Conservation (phyloP, 2,797 vertebrate species). For the Sarcoramphus papa region DNA sequence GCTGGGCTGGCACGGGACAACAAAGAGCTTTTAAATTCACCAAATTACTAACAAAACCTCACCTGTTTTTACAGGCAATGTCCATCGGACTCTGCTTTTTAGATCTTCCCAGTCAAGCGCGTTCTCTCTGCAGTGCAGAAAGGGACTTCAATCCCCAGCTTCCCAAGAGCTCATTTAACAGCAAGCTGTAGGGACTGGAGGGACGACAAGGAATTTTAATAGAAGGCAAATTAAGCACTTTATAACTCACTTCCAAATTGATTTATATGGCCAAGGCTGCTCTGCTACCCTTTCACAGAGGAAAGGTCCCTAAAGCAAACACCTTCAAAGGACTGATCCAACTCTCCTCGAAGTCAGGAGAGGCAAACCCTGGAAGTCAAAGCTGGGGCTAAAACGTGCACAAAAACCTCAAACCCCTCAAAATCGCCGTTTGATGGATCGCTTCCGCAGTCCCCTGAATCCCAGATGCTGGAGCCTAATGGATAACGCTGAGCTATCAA, state of each 20-base stretch:
- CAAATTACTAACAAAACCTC: neutral
- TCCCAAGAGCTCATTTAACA: constrained; percentile 45
- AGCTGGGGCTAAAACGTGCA: neutral
- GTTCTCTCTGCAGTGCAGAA: neutral
- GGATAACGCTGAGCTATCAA: neutral
- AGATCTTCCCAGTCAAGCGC: neutral
- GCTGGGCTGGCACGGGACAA: neutral
- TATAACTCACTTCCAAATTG: constrained; percentile 9
- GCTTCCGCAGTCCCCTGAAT: neutral
- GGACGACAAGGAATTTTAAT: constrained; percentile 15
- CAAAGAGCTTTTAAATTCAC: neutral
- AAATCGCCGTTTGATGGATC: neutral
- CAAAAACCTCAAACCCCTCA: neutral
- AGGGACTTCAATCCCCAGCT: constrained; percentile 27
- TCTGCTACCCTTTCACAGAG: neutral
- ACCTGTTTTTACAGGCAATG: neutral
- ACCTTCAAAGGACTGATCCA: neutral
- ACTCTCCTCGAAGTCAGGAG: neutral
- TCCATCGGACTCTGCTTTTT: neutral
- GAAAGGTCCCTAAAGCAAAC: constrained; percentile 22
- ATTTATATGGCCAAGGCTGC: neutral
- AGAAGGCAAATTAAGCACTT: constrained; percentile 1
- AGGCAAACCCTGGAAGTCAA: neutral
- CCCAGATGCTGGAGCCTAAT: neutral
- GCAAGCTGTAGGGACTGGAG: neutral